Base-by-base conservation (phyloP, 2,113 vertebrate genomes). In the Syngnathus scovelli region DNA sequence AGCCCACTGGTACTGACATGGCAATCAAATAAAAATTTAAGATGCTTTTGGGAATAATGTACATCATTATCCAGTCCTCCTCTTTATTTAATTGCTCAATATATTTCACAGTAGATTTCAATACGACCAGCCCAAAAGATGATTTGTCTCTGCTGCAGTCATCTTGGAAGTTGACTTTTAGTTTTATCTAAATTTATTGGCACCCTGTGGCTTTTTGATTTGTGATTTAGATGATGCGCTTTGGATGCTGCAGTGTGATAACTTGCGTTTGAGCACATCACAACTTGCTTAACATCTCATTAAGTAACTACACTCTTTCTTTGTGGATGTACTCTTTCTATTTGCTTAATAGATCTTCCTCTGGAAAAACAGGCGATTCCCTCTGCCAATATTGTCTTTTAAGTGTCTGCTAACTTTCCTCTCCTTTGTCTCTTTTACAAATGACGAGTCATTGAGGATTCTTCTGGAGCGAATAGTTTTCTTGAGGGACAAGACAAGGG, bases 341-440 rank as follows among this genome's bases (percentile, higher is more conserved):
- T 75, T 66, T 75, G 58, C 27, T 58, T 23, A 49, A 8, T 58
- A 9, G 36, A 64, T 74, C n/a, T 55, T 21, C 64, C 18, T 23
- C 37, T 46, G 59, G 70, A 46, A 27, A 63, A 71, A 69, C 70
- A 70, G 48, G 54, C 39, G 64, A 41, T 18, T 19, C 33, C 13
- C 37, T 75, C 27, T 23, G 44, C 54, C 62, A 69, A 56, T 70
- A 70, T 61, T 64, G 71, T 64, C 66, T 64, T 23, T 52, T 67
- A 49, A 60, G 62, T 64, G 7, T 49, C 43, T 51, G 7, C n/a
- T 6, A 3, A 9, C 7, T 51, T 49, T 33, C 15, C 16, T 37
- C n/a, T 18, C 13, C 6, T 21, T 36, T 37, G 21, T 19, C 2
- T 52, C 49, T 1, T 52, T 52, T 52, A 4, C 6, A 10, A 21